Conservation (phyloP, 2,113 vertebrate genomes). For the Chunga burmeisteri region DNA sequence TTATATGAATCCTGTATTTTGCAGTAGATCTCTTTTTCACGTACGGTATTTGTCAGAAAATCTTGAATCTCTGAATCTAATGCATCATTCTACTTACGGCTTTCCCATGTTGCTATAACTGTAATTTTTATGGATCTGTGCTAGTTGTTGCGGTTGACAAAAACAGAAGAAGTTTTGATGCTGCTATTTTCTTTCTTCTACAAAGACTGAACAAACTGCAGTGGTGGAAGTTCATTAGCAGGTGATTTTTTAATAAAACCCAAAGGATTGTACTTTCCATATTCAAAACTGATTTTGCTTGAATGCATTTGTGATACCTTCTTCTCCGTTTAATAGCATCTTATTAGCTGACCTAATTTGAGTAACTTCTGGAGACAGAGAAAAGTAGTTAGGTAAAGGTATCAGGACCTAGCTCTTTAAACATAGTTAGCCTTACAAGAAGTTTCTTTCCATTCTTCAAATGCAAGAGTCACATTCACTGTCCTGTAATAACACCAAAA, state of each 20-base stretch:
- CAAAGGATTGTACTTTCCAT: background rate
- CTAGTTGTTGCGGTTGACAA: background rate
- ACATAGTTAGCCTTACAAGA: background rate
- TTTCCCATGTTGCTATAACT: background rate
- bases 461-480: background rate
- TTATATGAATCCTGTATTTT: background rate
- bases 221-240: background rate
- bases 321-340: background rate
- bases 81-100: background rate
- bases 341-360: background rate
- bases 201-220: background rate
- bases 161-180: background rate
- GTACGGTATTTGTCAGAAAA: background rate
- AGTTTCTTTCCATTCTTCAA: background rate
- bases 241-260: background rate
- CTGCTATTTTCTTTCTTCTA: background rate
- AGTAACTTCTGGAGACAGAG: background rate
- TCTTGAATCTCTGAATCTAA: background rate
- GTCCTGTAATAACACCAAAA: background rate
- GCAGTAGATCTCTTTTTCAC: background rate
- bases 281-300: background rate
- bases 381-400: background rate
- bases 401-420: background rate
- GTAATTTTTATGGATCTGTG: background rate
- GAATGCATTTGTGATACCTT: accelerated